phyloP scores from a whole-genome alignment of 2,888 invertebrate species.

The Cheilosia impressa region DNA sequence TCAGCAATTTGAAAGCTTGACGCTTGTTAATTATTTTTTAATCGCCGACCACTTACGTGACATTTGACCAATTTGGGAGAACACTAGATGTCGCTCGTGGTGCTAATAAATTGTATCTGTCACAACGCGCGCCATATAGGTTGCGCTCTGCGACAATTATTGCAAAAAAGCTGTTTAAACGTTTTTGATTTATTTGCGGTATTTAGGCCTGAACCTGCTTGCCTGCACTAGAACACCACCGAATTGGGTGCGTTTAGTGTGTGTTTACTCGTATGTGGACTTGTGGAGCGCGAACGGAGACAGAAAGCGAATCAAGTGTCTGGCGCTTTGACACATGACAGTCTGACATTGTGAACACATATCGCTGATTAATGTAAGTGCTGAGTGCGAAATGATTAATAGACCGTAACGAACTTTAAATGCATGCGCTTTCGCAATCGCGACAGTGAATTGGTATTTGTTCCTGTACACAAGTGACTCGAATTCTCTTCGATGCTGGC shows the following conservation, averaged over 20 bases:
- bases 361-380: constrained; percentile 50
- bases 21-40: constrained; percentile 72
- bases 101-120: constrained; percentile 73
- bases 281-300: constrained; percentile 7
- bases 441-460: background rate
- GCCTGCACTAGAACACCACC: constrained; percentile 3
- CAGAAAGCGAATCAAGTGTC: constrained; percentile 39
- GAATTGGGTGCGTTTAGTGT: constrained; percentile 47
- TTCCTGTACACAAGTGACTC: background rate
- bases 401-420: constrained; percentile 60
- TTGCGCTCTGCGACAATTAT: constrained; percentile 50
- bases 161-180: constrained; percentile 51
- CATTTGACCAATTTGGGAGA: constrained; percentile 64
- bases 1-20: constrained; percentile 62
- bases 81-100: constrained; percentile 65
- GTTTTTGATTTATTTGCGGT: constrained; percentile 66
- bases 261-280: constrained; percentile 21
- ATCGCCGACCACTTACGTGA: constrained; percentile 69
- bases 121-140: constrained; percentile 45
- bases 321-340: constrained; percentile 63
- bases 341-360: constrained; percentile 55
- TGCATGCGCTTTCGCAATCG: constrained; percentile 23
- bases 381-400: constrained; percentile 54
- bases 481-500: no score
- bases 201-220: constrained; percentile 48